Base-by-base conservation (phyloP, 2,113 vertebrate genomes). In the Columba livia region DNA sequence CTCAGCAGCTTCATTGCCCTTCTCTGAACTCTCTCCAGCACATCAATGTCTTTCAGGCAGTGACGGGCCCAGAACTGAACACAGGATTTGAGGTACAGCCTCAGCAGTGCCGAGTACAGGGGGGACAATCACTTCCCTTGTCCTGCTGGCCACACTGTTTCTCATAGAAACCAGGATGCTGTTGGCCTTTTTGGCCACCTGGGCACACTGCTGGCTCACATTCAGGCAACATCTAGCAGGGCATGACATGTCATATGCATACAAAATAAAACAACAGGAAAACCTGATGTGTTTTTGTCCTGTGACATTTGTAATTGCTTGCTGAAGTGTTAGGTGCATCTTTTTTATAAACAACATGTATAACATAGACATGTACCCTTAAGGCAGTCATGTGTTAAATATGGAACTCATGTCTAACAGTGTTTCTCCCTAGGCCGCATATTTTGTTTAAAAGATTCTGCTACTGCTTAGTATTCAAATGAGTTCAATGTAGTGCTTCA, bases 401-500 rank as follows among this genome's bases (percentile, higher is more conserved):
- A 75, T 1, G 19, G 48, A 93, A 74, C 9, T 58, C 26, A 57
- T 4, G 86, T 79, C 79, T 60, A 51, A 78, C 13, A 60, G 14
- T 10, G 13, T 73, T 91, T 77, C 58, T 87, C 67, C 28, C 36
- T 56, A 77, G 66, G 54, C 31, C 62, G n/a, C 53, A 62, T 25
- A 38, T 74, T 58, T 65, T 44, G 31, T 80, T 80, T 88, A 67
- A 85, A 88, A 91, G 40, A 73, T 83, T 51, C 40, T 53, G 15
- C 69, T 85, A 56, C n/a, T 90, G 79, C 89, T 88, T 92, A 86
- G 54, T 36, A 95, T 95, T 95, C 80, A 94, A 50, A 93, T 78
- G 38, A 84, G 47, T 62, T 85, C n/a, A 62, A 73, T 78, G 51
- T 42, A 90, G 83, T 14, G 54, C 64, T 86, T 93, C 82, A 93